Percentiles rank a stretch among this genome's conserved stretches.
Evolutionary conservation across 2,797 vertebrate species (phyloP).

Genomic region (Lophius americanus): DNA sequence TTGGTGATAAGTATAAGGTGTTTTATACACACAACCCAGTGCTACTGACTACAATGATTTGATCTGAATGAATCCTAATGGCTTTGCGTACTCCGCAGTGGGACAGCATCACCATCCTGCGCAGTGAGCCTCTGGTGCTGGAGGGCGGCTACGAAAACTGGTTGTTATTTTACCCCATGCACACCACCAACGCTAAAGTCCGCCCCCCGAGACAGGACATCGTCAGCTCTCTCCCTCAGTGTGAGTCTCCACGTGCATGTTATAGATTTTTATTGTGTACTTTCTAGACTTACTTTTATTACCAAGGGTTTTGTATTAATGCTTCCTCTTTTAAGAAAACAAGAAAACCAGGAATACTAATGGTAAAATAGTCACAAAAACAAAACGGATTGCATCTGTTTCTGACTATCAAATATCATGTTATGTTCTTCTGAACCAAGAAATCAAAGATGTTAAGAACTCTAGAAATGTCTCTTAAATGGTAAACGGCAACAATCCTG

Average conservation of each 20-base stretch:
- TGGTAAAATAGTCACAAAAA: neutral
- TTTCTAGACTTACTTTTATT: neutral
- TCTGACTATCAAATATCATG: neutral
- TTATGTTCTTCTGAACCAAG: neutral
- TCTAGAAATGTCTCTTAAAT: too few relatives aligned
- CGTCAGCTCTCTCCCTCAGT: constrained; percentile 82
- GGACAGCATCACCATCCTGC: constrained; percentile 93
- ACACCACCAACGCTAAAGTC: constrained; percentile 93
- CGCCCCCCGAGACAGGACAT: constrained; percentile 83
- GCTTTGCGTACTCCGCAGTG: constrained; percentile 80
- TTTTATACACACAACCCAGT: too few relatives aligned
- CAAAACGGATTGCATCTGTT: neutral
- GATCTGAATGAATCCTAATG: neutral
- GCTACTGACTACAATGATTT: too few relatives aligned
- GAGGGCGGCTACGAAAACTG: constrained; percentile 98
- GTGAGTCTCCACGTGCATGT: constrained; percentile 82
- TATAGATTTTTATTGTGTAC: neutral
- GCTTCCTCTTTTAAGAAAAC: neutral
- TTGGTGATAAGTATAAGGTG: too few relatives aligned
- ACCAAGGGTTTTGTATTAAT: neutral
- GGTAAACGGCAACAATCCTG: too few relatives aligned
- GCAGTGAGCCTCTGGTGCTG: constrained; percentile 91
- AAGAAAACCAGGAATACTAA: neutral
- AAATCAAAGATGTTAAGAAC: neutral
- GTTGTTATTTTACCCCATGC: constrained; percentile 97